phyloP scores from a whole-genome alignment of 2,797 vertebrate species.

The Ciconia nigra region DNA sequence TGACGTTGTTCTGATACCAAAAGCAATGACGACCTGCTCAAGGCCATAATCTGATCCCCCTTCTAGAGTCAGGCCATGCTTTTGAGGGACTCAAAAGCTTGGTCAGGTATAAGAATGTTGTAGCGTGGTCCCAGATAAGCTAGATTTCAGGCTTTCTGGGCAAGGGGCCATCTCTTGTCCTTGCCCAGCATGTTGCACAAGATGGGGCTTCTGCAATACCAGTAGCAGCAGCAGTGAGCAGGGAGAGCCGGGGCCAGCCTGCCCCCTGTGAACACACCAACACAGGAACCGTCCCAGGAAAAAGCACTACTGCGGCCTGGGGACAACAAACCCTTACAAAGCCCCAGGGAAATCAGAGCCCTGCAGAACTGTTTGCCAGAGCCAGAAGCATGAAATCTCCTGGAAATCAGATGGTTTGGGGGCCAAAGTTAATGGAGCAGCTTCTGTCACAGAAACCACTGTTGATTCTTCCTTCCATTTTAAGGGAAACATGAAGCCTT shows the following conservation, averaged over 20 bases:
- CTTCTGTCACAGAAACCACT: background rate
- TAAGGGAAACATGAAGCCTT: background rate
- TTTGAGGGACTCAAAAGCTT: background rate
- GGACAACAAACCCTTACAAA: background rate
- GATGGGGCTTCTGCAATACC: background rate
- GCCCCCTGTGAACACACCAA: background rate
- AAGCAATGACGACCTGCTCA: background rate
- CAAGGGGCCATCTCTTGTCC: background rate
- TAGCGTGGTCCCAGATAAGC: background rate
- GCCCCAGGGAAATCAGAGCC: background rate
- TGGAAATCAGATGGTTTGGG: background rate
- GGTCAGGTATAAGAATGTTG: background rate
- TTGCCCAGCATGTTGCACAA: background rate
- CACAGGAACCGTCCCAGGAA: background rate
- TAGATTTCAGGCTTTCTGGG: background rate
- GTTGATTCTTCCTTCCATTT: background rate
- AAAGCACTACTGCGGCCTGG: background rate
- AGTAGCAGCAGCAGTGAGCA: background rate
- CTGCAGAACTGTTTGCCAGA: background rate
- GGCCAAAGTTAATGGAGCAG: background rate
- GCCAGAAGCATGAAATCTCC: background rate
- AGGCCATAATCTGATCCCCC: background rate
- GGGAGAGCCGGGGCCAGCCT: fast-evolving
- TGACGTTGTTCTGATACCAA: background rate
- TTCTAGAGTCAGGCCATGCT: background rate